These are phyloP conservation scores for Camptogramma bilineatum DNA, from an alignment of 2,888 invertebrate species.

Conservation along the genomic window DNA sequence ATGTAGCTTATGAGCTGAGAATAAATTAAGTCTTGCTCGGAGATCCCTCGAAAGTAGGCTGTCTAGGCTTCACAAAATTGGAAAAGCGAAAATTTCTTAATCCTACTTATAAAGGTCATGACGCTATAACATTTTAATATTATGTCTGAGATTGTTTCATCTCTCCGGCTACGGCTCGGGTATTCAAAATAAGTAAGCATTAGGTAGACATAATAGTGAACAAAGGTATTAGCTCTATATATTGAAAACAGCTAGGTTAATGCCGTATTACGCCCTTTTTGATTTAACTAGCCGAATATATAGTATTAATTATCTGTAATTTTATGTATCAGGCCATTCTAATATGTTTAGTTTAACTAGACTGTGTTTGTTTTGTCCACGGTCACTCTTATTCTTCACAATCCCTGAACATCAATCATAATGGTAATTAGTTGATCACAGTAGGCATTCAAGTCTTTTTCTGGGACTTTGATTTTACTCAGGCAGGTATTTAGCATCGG, in stretches of 20 bases:
- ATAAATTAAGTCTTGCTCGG: conserved; percentile 5
- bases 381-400: too few species aligned
- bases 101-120: conserved; percentile 8
- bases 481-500: too few species aligned
- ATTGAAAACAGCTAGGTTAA: conserved; percentile 7
- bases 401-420: too few species aligned
- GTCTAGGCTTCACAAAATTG: conserved; percentile 16
- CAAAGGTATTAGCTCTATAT: conserved; percentile 29
- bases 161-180: conserved; percentile 26
- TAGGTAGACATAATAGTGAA: conserved; percentile 28
- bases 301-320: not conserved
- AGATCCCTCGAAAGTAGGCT: conserved; percentile 1
- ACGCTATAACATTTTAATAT: conserved; percentile 23
- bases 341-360: too few species aligned
- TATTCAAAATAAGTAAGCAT: conserved; percentile 36
- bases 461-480: too few species aligned
- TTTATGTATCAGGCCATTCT: too few species aligned
- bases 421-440: too few species aligned
- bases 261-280: not conserved
- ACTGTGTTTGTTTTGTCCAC: too few species aligned
- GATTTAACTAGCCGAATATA: not conserved
- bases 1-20: conserved; percentile 3
- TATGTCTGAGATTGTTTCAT: conserved; percentile 29
- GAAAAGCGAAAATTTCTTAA: conserved; percentile 5
- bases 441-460: too few species aligned